Conservation (phyloP, 2,888 invertebrate species). For the Plagodis pulveraria region DNA sequence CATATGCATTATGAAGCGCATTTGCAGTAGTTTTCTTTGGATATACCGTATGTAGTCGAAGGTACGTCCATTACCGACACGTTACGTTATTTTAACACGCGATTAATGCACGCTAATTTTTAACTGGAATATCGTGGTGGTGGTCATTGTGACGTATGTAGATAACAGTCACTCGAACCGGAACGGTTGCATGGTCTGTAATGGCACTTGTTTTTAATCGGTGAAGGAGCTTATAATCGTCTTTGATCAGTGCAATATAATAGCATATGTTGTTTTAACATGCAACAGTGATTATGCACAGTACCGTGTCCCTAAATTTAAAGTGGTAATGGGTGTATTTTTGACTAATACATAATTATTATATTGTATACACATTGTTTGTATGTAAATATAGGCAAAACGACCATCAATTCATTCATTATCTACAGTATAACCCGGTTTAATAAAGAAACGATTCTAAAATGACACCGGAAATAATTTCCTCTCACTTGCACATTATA, state of each 20-base stretch:
- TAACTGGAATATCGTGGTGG: constrained; percentile 55
- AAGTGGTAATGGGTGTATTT: constrained; percentile 77
- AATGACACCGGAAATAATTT: too few species aligned
- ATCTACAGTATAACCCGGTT: background rate
- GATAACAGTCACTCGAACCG: constrained; percentile 31
- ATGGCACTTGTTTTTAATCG: constrained; percentile 25
- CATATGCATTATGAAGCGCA: constrained; percentile 86
- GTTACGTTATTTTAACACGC: constrained; percentile 70
- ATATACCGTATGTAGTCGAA: constrained; percentile 85
- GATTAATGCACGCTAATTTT: constrained; percentile 66
- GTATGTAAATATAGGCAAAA: constrained; percentile 8
- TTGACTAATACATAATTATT: constrained; percentile 60
- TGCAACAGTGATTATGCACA: constrained; percentile 30
- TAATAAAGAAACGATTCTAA: too few species aligned
- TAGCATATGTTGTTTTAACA: constrained; percentile 36
- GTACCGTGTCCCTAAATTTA: constrained; percentile 36
- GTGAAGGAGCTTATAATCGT: constrained; percentile 16
- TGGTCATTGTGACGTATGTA: constrained; percentile 45
- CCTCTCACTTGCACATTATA: too few species aligned
- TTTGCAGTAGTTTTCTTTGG: constrained; percentile 86
- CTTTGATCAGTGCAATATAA: constrained; percentile 17
- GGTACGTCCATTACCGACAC: constrained; percentile 84
- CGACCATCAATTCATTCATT: constrained; percentile 10
- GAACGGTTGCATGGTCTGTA: constrained; percentile 35
- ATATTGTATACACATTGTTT: constrained; percentile 1